Evolutionary conservation across 2,113 vertebrate genomes (phyloP).

Genomic region (Oryzias woworae): DNA sequence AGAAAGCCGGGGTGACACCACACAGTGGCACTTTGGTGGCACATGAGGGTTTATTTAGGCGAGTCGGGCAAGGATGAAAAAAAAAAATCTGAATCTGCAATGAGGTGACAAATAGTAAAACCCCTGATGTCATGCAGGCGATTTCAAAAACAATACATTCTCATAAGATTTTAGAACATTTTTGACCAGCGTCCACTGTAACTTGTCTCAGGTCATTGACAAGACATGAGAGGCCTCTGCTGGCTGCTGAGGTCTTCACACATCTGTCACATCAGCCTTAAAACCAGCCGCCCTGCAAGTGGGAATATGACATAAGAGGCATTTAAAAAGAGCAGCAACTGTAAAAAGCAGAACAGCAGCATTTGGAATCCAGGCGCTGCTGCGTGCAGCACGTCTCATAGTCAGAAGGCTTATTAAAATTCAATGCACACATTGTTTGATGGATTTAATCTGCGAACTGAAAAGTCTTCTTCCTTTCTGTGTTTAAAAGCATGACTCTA

Average conservation of each 20-base stretch:
- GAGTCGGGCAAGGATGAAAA: conserved; percentile 84
- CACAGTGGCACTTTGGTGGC: conserved; percentile 94
- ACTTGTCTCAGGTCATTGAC: conserved; percentile 56
- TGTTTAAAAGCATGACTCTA: conserved; percentile 70
- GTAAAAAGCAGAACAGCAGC: conserved; percentile 40
- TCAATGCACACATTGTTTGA: conserved; percentile 52
- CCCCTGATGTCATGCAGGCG: background rate
- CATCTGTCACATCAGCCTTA: conserved; percentile 57
- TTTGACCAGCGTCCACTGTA: conserved; percentile 12
- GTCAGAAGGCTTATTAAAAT: conserved; percentile 54
- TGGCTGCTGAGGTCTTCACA: conserved; percentile 79
- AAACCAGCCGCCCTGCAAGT: conserved; percentile 44
- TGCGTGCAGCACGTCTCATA: conserved; percentile 18
- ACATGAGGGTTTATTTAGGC: conserved; percentile 90
- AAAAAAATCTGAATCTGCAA: conserved; percentile 10
- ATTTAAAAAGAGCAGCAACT: conserved; percentile 40
- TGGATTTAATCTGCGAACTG: conserved; percentile 58
- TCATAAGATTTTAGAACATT: background rate
- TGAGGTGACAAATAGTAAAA: conserved; percentile 16
- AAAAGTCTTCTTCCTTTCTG: conserved; percentile 59
- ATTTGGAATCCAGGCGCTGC: conserved; percentile 37
- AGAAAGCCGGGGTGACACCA: conserved; percentile 89
- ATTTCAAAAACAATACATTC: conserved; percentile 1
- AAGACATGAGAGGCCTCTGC: conserved; percentile 98
- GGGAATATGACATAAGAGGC: conserved; percentile 55